Percentiles rank a stretch among this genome's conserved stretches.
Conservation (phyloP, 2,797 vertebrate genomes). For the Anas bahamensis region DNA sequence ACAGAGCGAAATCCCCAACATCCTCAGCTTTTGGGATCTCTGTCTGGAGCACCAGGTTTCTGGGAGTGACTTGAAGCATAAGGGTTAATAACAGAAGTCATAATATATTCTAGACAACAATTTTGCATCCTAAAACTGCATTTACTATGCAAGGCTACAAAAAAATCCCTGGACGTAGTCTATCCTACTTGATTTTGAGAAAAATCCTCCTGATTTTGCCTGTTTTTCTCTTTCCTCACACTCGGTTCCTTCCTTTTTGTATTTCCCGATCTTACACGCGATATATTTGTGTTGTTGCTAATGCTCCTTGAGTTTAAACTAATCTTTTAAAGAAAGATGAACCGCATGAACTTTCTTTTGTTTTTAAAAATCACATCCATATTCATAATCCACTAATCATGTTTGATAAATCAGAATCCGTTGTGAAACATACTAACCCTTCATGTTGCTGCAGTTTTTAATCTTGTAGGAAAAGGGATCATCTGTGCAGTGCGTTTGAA, state of each 20-base stretch:
- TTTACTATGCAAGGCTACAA: background rate
- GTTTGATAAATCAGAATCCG: constrained; percentile 75
- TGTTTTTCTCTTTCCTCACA: background rate
- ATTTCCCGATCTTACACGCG: background rate
- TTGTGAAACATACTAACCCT: constrained; percentile 59
- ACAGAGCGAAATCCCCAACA: background rate
- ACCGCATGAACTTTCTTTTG: constrained; percentile 61
- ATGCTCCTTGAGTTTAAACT: constrained; percentile 34
- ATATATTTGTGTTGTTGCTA: background rate
- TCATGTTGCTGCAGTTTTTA: constrained; percentile 55
- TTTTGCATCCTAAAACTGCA: background rate
- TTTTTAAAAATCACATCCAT: constrained; percentile 75
- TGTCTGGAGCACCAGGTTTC: background rate
- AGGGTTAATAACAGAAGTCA: background rate
- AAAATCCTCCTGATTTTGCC: background rate
- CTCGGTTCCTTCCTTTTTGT: background rate
- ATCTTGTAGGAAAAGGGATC: constrained; percentile 29
- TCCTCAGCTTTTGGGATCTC: background rate
- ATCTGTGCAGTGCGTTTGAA: background rate
- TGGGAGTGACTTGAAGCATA: background rate
- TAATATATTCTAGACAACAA: background rate
- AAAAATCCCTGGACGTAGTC: background rate
- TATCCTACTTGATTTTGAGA: background rate
- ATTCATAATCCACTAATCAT: constrained; percentile 74
- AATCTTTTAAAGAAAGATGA: constrained; percentile 68